Conservation (phyloP, 2,888 invertebrate genomes). For the Thera britannica region DNA sequence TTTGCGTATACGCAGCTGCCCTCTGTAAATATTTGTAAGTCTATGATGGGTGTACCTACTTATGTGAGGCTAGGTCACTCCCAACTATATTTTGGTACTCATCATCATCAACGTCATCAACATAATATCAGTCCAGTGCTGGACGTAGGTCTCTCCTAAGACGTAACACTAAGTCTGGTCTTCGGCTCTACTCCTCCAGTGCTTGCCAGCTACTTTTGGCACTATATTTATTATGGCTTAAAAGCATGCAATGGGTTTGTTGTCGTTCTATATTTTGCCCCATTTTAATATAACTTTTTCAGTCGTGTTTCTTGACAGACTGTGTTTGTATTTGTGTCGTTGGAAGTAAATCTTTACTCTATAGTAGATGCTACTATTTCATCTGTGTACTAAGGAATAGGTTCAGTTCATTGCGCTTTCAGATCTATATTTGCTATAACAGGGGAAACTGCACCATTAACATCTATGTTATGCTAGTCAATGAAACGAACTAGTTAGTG, state of each 20-base stretch:
- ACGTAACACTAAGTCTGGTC: neutral
- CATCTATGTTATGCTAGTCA: conserved; percentile 49
- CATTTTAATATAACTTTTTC: neutral
- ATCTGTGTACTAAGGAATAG: conserved; percentile 28
- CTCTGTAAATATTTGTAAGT: conserved; percentile 73
- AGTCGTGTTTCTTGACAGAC: neutral
- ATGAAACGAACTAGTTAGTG: conserved; percentile 39
- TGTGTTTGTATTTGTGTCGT: neutral
- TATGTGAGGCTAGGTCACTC: conserved; percentile 9
- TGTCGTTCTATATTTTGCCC: neutral
- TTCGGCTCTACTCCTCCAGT: neutral
- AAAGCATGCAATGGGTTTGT: too few species aligned
- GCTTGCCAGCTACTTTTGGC: too few species aligned
- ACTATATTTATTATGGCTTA: too few species aligned
- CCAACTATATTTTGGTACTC: neutral
- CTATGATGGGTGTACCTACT: conserved; percentile 44
- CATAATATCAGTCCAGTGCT: too few species aligned
- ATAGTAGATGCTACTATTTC: neutral
- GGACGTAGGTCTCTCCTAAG: too few species aligned
- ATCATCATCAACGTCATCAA: too few species aligned
- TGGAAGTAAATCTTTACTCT: conserved; percentile 14
- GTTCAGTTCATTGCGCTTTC: conserved; percentile 70
- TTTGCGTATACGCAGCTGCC: conserved; percentile 60
- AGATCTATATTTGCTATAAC: conserved; percentile 72
- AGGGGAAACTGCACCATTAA: conserved; percentile 59